Base-by-base conservation (phyloP, 92 coral and sea anemone species). In the Porites evermanni region DNA sequence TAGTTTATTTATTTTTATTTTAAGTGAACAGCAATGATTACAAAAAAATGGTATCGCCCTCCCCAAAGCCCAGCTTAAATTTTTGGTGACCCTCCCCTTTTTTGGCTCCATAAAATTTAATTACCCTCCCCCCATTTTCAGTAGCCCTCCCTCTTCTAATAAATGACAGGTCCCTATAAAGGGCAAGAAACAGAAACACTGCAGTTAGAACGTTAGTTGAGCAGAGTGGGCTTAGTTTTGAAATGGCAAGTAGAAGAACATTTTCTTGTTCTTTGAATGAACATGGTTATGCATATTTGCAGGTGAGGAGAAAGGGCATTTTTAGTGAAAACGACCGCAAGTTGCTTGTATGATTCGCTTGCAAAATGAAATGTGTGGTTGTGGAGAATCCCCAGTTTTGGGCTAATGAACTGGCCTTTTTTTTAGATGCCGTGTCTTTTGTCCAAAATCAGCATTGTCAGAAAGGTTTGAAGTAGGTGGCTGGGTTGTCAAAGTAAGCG, bases 341-440 rank as follows among this genome's bases (percentile, higher is more conserved):
- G 3, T 0, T 2, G 14, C 50, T 2, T 26, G 21, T 68, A 26
- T 9, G 50, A 24, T 69, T 38, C 58, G 56, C 75, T 8, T n/a
- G 56, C 18, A 71, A 74, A 74, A 74, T 74, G 79, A 74, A 52
- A 19, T 44, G 38, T 53, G 44, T 75, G 38, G 64, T 53, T 4
- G 60, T 2, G 8, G 7, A 38, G 17, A 70, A 70, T 70, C 75
- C 75, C 2, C 19, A 70, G 12, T 83, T 53, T 38, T 83, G 53
- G 44, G 16, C 75, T 5, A 12, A 71, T 17, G 78, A 83, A 3
- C 63, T 73, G n/a, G 65, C 81, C 12, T 84, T 83, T 84, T 74
- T 73, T 32, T 63, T 84, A 24, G 88, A 84, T 67, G 81, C 81
- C 23, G 56, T 70, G 8, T 70, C 75, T 3, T 83, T 72, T 83